Base-by-base conservation (phyloP, 2,113 vertebrate species). In the Daubentonia madagascariensis region DNA sequence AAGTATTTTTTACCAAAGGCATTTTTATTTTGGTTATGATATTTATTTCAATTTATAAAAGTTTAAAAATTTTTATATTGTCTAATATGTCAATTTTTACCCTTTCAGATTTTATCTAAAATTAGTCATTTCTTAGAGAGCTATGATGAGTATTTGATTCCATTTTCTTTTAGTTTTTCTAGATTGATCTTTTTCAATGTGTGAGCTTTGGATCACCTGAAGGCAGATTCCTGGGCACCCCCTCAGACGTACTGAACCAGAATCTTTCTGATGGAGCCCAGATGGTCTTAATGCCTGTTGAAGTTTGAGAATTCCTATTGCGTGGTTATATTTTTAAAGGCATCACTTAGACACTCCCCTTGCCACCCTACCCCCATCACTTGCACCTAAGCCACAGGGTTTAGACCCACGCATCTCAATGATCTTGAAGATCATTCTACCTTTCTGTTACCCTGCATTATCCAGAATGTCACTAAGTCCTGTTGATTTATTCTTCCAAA, bases 111-210 rank as follows among this genome's bases (percentile, higher is more conserved):
- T 80, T 80, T 89, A 45, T 7, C 4, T 80, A 63, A 85, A 30
- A 61, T 63, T 54, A 57, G 8, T 70, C 68, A 61, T 94, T 97
- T 96, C 76, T 91, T 91, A 8, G 35, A 45, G 76, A 59, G 45
- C 54, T 76, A 8, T 37, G 43, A 13, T 63, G 45, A 84, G 4
- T 43, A 35, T 88, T 85, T 25, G 5, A 30, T 57, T 87, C 18
- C 30, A 43, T 94, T 94, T 83, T 57, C 67, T 84, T 96, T 86
- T 54, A 67, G 20, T 61, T 94, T 94, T 85, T 85, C 48, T 76
- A 13, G 48, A 78, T 37, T 67, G 30, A 4, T 57, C 16, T 59
- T 61, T 96, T 85, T 70, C 3, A 35, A 13, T 57, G 20, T 61
- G 30, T 67, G 91, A n/a, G 43, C 11, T 88, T 67, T 25, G 48